Percentiles rank a stretch among this genome's conserved stretches.
These are phyloP conservation scores for Orthochromis indermauri DNA, from an alignment of 2,113 vertebrate genomes.

Conservation along the genomic window DNA sequence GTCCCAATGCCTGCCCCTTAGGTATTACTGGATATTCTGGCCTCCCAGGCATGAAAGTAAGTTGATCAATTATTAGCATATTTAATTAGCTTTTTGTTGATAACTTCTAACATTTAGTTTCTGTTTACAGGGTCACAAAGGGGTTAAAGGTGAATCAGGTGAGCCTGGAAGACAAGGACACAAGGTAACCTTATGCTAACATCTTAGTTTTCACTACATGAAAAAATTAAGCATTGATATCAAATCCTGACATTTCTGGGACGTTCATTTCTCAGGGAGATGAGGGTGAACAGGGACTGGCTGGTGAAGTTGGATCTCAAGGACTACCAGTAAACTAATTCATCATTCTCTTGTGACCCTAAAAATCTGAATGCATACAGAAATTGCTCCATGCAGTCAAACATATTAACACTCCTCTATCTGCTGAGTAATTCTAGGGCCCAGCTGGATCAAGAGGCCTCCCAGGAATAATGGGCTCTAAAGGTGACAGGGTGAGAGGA, in stretches of 20 bases:
- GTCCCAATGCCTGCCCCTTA: conserved; percentile 84
- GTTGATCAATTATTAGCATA: neutral
- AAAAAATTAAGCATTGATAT: neutral
- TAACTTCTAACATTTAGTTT: neutral
- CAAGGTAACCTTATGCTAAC: conserved; percentile 75
- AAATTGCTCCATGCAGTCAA: neutral
- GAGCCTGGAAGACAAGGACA: conserved; percentile 97
- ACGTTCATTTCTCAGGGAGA: conserved; percentile 75
- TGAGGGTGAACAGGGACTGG: conserved; percentile 84
- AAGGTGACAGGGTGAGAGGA: conserved; percentile 85
- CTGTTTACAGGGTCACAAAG: conserved; percentile 86
- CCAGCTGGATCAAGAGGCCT: conserved; percentile 82
- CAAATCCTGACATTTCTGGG: neutral
- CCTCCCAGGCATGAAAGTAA: conserved; percentile 90
- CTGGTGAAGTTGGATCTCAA: conserved; percentile 83
- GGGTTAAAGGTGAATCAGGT: conserved; percentile 88
- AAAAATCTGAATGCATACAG: neutral
- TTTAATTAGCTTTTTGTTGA: neutral
- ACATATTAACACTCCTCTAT: conserved; percentile 28
- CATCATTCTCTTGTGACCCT: neutral
- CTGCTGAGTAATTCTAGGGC: conserved; percentile 76
- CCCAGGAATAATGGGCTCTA: conserved; percentile 79
- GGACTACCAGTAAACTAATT: conserved; percentile 89
- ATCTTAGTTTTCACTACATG: neutral
- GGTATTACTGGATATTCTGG: conserved; percentile 82